phyloP scores from a whole-genome alignment of 2,797 vertebrate species.

The Darevskia nairensis region DNA sequence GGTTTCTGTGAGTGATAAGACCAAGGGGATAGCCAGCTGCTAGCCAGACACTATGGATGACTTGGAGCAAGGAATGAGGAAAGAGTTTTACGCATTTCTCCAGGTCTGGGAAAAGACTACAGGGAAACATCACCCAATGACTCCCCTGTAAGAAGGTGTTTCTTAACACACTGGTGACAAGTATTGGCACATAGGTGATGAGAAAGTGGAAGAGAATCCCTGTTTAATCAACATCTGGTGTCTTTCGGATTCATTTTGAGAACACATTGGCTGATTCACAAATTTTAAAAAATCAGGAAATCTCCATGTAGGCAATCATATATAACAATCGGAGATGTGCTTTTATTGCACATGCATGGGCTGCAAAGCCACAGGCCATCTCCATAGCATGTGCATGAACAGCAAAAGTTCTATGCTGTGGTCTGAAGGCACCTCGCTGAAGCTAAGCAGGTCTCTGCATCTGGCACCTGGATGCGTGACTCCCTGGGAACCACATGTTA shows the following conservation, averaged over 20 bases:
- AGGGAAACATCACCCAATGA: not conserved
- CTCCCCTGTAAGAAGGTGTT: not conserved
- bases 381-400: not conserved
- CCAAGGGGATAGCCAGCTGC: not conserved
- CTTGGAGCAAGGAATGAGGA: not conserved
- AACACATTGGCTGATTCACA: not conserved
- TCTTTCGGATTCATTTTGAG: not conserved
- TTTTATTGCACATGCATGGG: not conserved
- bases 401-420: not conserved
- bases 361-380: not conserved
- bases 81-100: not conserved
- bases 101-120: not conserved
- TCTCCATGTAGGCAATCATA: not conserved
- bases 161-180: not conserved
- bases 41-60: slow-evolving; percentile 5
- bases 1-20: not conserved
- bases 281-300: not conserved
- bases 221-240: not conserved
- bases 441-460: too few relatives aligned
- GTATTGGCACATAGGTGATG: slow-evolving; percentile 1
- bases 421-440: too few relatives aligned
- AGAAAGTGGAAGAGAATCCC: not conserved
- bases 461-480: too few relatives aligned
- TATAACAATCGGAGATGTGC: not conserved
- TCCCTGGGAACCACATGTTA: too few relatives aligned